Conservation (phyloP, 2,888 invertebrate genomes). For the Chelonus formosanus region DNA sequence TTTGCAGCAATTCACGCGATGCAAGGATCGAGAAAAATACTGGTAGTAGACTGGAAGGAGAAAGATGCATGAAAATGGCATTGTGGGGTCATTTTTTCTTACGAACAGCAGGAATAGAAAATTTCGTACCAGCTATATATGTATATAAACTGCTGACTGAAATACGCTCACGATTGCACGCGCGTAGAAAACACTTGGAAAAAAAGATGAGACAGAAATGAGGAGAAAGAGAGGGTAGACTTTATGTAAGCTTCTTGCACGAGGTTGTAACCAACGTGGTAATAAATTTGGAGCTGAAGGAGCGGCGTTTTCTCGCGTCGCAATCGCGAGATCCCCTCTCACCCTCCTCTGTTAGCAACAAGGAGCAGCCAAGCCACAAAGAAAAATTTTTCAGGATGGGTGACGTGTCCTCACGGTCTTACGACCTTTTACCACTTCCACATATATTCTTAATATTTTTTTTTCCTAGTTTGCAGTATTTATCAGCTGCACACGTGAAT, state of each 20-base stretch:
- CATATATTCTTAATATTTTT: conserved; percentile 2
- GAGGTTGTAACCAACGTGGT: conserved; percentile 44
- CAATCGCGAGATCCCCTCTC: conserved; percentile 3
- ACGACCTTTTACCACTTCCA: conserved; percentile 21
- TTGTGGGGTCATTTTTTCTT: conserved; percentile 40
- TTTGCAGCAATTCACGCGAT: conserved; percentile 9
- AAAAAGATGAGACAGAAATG: conserved; percentile 20
- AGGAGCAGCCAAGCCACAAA: conserved; percentile 28
- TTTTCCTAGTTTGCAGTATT: not conserved
- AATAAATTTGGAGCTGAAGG: conserved; percentile 38
- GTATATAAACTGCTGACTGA: not conserved
- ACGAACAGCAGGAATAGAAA: conserved; percentile 9
- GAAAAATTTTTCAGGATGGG: conserved; percentile 34
- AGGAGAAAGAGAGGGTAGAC: conserved; percentile 35
- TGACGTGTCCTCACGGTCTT: conserved; percentile 18
- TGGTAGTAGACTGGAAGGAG: conserved; percentile 29
- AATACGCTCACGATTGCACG: conserved; percentile 26
- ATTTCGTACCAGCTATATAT: no score
- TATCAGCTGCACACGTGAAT: not conserved
- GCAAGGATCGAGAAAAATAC: conserved; percentile 16
- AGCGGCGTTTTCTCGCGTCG: conserved; percentile 29
- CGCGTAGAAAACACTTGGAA: conserved; percentile 21
- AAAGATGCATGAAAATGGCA: conserved; percentile 46
- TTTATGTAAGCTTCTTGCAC: conserved; percentile 42
- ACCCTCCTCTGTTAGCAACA: conserved; percentile 22